These are phyloP conservation scores for Smittia sp. DNA, from an alignment of 2,888 invertebrate genomes.

Conservation along the genomic window DNA sequence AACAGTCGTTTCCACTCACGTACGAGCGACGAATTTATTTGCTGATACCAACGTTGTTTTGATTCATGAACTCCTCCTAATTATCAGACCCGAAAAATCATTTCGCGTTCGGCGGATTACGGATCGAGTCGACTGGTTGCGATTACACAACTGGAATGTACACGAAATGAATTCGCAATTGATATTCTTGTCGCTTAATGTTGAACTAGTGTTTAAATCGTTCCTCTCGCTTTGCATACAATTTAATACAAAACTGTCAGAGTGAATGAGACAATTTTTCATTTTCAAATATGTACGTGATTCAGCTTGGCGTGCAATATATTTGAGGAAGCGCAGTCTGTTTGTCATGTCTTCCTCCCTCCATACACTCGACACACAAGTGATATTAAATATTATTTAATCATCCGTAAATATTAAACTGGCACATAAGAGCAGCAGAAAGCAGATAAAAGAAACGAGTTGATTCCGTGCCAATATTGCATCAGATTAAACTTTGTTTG, in stretches of 20 bases:
- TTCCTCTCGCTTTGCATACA: not conserved
- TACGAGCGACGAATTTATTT: not conserved
- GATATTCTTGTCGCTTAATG: slow-evolving; percentile 17
- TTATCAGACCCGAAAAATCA: not conserved
- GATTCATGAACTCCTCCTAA: not conserved
- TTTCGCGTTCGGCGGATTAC: not conserved
- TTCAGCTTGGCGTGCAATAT: not conserved
- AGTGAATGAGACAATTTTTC: not conserved
- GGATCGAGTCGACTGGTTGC: not conserved
- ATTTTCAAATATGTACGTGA: not conserved
- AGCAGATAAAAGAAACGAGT: slow-evolving; percentile 2
- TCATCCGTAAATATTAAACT: slow-evolving; percentile 39
- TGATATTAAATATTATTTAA: slow-evolving; percentile 38
- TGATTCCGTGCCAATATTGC: slow-evolving; percentile 37
- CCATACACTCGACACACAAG: not conserved
- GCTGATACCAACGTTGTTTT: not conserved
- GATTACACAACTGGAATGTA: not conserved
- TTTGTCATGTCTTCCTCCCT: not conserved
- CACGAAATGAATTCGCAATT: slow-evolving; percentile 35
- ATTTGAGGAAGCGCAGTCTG: slow-evolving; percentile 5
- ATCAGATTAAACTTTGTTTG: not conserved
- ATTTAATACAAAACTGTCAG: not conserved
- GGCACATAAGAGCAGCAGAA: not conserved
- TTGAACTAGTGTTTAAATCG: not conserved
- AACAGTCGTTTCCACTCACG: not conserved